phyloP scores from a whole-genome alignment of 1,140 invertebrate species.

The Drosophila miranda region DNA sequence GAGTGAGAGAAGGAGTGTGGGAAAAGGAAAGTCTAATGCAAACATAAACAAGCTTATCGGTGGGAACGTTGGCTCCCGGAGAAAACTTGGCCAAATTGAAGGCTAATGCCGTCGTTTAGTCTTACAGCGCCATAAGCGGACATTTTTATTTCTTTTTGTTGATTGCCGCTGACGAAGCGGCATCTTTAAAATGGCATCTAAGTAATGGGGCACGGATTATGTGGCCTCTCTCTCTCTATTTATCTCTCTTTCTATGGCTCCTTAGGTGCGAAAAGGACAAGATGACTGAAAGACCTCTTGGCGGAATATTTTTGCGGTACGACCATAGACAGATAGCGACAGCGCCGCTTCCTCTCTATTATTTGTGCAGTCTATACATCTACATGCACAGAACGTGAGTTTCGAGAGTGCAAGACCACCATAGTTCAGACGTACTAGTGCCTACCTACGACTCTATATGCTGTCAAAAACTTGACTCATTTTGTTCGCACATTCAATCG shows the following conservation, averaged over 20 bases:
- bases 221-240: background rate
- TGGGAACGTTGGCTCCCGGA: constrained; percentile 10
- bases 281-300: constrained; percentile 26
- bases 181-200: constrained; percentile 33
- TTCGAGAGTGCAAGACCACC: background rate
- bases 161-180: constrained; percentile 57
- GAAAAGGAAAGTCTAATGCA: constrained; percentile 44
- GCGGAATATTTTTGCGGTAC: constrained; percentile 11
- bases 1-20: background rate
- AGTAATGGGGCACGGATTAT: background rate
- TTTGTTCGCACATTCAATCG: no score
- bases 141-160: constrained; percentile 43
- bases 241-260: constrained; percentile 15
- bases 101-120: constrained; percentile 63
- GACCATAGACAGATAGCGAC: constrained; percentile 17
- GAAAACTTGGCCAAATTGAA: constrained; percentile 56
- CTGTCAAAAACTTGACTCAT: no score
- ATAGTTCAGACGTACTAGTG: no score
- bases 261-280: constrained; percentile 19
- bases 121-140: constrained; percentile 35
- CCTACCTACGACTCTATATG: no score
- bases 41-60: constrained; percentile 77
- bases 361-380: constrained; percentile 23
- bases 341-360: constrained; percentile 5
- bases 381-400: constrained; percentile 20